phyloP scores from a whole-genome alignment of 2,888 invertebrate genomes.

The Melanotus villosus region DNA sequence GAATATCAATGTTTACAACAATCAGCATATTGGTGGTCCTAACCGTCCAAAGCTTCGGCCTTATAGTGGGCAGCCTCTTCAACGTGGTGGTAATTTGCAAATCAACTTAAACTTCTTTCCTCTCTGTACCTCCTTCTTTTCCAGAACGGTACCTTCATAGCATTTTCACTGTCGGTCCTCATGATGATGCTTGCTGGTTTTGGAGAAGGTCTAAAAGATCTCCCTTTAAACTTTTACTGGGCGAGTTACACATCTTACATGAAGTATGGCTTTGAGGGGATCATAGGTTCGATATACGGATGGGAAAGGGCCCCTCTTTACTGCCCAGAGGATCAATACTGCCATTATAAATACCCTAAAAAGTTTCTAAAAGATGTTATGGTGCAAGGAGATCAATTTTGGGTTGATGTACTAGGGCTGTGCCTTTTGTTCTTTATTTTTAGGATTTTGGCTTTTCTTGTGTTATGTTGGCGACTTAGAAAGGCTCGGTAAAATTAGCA shows the following conservation, averaged over 20 bases:
- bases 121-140: too few species aligned
- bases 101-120: too few species aligned
- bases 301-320: conserved; percentile 80
- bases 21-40: conserved; percentile 88
- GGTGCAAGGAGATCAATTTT: conserved; percentile 69
- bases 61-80: conserved; percentile 92
- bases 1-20: conserved; percentile 89
- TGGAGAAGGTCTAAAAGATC: conserved; percentile 89
- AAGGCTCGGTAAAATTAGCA: neutral
- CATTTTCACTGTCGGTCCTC: conserved; percentile 92
- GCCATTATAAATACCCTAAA: conserved; percentile 83
- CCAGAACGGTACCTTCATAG: conserved; percentile 95
- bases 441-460: conserved; percentile 26
- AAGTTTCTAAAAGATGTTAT: conserved; percentile 90
- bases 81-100: conserved; percentile 86
- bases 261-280: conserved; percentile 84
- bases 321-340: conserved; percentile 80
- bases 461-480: conserved; percentile 19
- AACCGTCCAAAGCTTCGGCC: conserved; percentile 93
- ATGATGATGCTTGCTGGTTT: conserved; percentile 98
- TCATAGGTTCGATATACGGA: conserved; percentile 89
- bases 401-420: conserved; percentile 27
- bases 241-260: conserved; percentile 90
- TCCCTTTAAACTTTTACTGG: conserved; percentile 91
- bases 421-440: conserved; percentile 19